Evolutionary conservation across 53 echinoderm and acorn worm species (phyloP), one percentile per base, ranked within the genome.

Genomic region (Henricia sp.): DNA sequence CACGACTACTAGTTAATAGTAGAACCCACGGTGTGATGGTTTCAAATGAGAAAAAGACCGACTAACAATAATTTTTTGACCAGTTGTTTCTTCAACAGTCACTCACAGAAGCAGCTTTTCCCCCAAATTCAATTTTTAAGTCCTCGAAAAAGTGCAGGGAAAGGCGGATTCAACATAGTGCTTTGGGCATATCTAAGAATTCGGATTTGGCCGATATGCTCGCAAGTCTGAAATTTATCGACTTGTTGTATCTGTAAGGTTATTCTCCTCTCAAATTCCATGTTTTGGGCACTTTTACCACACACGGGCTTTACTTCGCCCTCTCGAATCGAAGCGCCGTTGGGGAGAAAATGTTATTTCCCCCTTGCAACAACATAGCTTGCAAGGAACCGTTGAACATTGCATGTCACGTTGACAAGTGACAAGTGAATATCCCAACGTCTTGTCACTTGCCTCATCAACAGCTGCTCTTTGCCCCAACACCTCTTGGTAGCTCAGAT

Each of bases 321-420:
- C 46, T 44, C 46, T 43, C 63, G 27, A 16, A 80, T 46, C 48
- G 48, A 43, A 62, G 50, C 48, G 63, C 63, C 35, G 46, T 26
- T 25, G 46, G 33, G 48, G 76, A 24, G 28, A 80, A 62, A 80
- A 63, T 62, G 80, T 65, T 80, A 80, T 64, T 80, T 80, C 37
- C 63, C 42, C 50, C 40, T 63, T 43, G 63, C 62, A 42, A 80
- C 62, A 63, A 62, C 50, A 62, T 40, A 5, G 4, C 36, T 16
- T 13, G 55, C 58, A 37, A 41, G 38, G 20, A 30, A 50, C 19
- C 28, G 14, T 23, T 4, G 70, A 43, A 27, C 46, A 46, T 46
- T 46, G 70, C 46, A 1, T 25, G 30, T 46, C n/a, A n/a, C n/a
- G n/a, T 40, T 70, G 70, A 80, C 80, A 80, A 80, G 80, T 80